These are phyloP conservation scores for Drosophila macrospina DNA, from an alignment of 2,888 invertebrate species.

Conservation along the genomic window DNA sequence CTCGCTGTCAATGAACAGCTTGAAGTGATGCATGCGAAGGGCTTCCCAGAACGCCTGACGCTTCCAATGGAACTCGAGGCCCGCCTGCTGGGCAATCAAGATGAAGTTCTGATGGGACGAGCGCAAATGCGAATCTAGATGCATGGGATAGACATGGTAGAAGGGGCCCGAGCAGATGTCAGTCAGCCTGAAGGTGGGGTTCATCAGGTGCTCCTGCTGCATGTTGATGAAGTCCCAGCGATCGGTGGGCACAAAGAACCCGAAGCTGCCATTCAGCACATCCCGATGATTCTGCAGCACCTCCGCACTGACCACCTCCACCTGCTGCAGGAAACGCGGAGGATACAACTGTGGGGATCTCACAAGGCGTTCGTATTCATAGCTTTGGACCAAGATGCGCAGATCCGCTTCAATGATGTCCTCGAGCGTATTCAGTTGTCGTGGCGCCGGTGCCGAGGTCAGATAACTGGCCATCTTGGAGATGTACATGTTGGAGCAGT, in stretches of 20 bases:
- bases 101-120: slow-evolving; percentile 66
- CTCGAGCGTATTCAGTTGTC: slow-evolving; percentile 67
- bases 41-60: slow-evolving; percentile 72
- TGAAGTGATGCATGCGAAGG: slow-evolving; percentile 54
- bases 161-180: slow-evolving; percentile 77
- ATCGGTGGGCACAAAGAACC: slow-evolving; percentile 73
- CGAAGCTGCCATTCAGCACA: slow-evolving; percentile 67
- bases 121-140: slow-evolving; percentile 73
- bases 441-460: slow-evolving; percentile 53
- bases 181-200: slow-evolving; percentile 73
- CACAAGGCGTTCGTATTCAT: slow-evolving; percentile 60
- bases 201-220: slow-evolving; percentile 67
- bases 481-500: slow-evolving; percentile 75
- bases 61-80: slow-evolving; percentile 67
- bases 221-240: slow-evolving; percentile 78
- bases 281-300: slow-evolving; percentile 65
- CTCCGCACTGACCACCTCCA: slow-evolving; percentile 44
- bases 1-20: slow-evolving; percentile 47
- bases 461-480: slow-evolving; percentile 79
- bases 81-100: slow-evolving; percentile 66
- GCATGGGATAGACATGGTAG: slow-evolving; percentile 76
- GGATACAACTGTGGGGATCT: slow-evolving; percentile 43
- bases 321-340: slow-evolving; percentile 51
- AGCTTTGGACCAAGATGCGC: slow-evolving; percentile 56
- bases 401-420: slow-evolving; percentile 73